Conservation (phyloP, 2,113 vertebrate genomes). For the Phyllopteryx taeniolatus region DNA sequence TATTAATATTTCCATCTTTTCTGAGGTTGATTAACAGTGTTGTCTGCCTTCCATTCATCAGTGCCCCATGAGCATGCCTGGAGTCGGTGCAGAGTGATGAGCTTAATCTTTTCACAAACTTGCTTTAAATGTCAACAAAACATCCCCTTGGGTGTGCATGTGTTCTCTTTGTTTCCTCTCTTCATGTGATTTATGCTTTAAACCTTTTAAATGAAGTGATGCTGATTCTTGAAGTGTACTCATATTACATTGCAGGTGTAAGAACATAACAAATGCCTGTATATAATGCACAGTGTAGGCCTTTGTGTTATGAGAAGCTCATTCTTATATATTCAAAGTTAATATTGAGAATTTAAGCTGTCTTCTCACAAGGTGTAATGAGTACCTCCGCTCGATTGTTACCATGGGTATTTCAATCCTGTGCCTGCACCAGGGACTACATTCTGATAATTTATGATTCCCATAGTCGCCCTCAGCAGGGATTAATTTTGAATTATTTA, state of each 20-base stretch:
- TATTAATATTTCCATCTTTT: constrained; percentile 58
- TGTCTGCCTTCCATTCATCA: constrained; percentile 56
- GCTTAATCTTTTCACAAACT: constrained; percentile 55
- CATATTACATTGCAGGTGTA: neutral
- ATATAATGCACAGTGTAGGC: constrained; percentile 8
- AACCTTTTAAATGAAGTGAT: constrained; percentile 31
- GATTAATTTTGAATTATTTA: constrained; percentile 99
- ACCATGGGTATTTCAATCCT: constrained; percentile 85
- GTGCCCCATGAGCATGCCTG: constrained; percentile 35
- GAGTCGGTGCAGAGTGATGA: constrained; percentile 48
- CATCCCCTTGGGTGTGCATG: constrained; percentile 38
- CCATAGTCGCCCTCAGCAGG: constrained; percentile 92
- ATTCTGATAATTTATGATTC: constrained; percentile 96
- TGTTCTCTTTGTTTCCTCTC: constrained; percentile 37
- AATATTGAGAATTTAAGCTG: constrained; percentile 94
- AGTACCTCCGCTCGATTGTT: constrained; percentile 90
- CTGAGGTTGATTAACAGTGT: constrained; percentile 59
- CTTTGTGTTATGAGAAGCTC: constrained; percentile 10
- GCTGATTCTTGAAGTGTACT: constrained; percentile 7
- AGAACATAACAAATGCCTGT: neutral
- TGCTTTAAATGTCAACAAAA: constrained; percentile 64
- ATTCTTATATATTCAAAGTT: constrained; percentile 54
- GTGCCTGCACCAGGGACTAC: constrained; percentile 86
- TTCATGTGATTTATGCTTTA: constrained; percentile 43
- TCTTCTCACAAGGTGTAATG: constrained; percentile 90